Conservation (phyloP, 2,888 invertebrate species). For the Hirtodrosophila cameraria region DNA sequence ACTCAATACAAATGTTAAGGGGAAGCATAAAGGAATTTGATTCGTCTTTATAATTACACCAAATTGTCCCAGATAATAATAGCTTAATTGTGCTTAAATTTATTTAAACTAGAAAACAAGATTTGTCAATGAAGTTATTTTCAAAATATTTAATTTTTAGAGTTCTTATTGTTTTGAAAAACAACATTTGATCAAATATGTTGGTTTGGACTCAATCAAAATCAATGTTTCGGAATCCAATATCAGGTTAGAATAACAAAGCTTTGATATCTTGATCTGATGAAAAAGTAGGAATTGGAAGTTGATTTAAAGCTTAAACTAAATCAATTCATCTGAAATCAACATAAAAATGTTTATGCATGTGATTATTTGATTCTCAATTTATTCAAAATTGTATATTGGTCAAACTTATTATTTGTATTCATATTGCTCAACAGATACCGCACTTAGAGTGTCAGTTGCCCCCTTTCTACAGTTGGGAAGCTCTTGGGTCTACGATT, state of each 20-base stretch:
- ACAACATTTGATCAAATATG: too few species aligned
- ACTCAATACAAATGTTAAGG: slow-evolving; percentile 5
- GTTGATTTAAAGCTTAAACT: too few species aligned
- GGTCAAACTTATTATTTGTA: slow-evolving; percentile 18
- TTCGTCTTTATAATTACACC: slow-evolving; percentile 30
- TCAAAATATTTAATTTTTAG: too few species aligned
- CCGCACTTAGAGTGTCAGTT: background rate
- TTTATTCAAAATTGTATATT: slow-evolving; percentile 41
- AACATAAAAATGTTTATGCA: slow-evolving; percentile 12
- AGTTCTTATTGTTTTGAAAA: too few species aligned
- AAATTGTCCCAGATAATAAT: slow-evolving; percentile 4
- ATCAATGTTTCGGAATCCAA: too few species aligned
- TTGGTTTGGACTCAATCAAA: too few species aligned
- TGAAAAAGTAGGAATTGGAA: too few species aligned
- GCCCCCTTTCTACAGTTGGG: background rate
- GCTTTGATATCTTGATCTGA: too few species aligned
- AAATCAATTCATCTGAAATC: background rate
- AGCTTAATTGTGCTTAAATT: background rate
- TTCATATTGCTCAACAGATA: slow-evolving; percentile 26
- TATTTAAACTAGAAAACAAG: slow-evolving; percentile 34
- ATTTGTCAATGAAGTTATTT: too few species aligned
- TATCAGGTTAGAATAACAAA: too few species aligned
- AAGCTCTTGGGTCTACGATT: slow-evolving; percentile 17
- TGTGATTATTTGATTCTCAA: slow-evolving; percentile 14
- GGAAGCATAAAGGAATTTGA: slow-evolving; percentile 8